Evolutionary conservation across 2,797 vertebrate genomes (phyloP).

Genomic region (Melanotaenia maccullochi): DNA sequence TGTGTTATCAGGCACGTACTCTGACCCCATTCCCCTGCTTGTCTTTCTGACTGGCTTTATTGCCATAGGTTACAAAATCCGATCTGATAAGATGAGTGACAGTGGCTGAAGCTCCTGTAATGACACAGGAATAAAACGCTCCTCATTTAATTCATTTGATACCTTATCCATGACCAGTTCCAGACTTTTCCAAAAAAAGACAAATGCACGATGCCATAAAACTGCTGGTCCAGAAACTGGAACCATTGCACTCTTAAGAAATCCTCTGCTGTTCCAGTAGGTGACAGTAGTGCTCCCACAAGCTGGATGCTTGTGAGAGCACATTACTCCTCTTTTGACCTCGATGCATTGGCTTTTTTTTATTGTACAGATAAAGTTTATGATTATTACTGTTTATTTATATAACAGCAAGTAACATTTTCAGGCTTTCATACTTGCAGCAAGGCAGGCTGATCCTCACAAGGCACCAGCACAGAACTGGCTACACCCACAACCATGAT

Average conservation of each 20-base stretch:
- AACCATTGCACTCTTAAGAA: neutral
- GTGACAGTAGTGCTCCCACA: neutral
- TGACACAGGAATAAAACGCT: neutral
- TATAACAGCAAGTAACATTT: neutral
- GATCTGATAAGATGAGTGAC: neutral
- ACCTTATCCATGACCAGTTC: neutral
- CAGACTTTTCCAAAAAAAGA: neutral
- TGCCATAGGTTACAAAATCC: neutral
- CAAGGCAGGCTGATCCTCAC: neutral
- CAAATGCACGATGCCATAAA: neutral
- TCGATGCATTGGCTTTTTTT: no score
- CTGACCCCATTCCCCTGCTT: neutral
- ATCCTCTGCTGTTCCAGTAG: neutral
- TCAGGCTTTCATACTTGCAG: neutral
- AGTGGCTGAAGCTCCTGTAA: neutral
- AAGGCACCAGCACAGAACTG: neutral
- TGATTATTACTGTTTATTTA: no score
- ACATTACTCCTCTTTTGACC: neutral
- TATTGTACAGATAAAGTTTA: no score
- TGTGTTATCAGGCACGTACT: neutral
- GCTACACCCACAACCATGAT: neutral
- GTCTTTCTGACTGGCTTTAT: neutral
- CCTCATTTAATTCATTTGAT: neutral
- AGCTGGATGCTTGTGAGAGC: neutral
- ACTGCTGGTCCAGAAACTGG: neutral